phyloP scores from a whole-genome alignment of 2,113 vertebrate species.

The Anguilla japonica region DNA sequence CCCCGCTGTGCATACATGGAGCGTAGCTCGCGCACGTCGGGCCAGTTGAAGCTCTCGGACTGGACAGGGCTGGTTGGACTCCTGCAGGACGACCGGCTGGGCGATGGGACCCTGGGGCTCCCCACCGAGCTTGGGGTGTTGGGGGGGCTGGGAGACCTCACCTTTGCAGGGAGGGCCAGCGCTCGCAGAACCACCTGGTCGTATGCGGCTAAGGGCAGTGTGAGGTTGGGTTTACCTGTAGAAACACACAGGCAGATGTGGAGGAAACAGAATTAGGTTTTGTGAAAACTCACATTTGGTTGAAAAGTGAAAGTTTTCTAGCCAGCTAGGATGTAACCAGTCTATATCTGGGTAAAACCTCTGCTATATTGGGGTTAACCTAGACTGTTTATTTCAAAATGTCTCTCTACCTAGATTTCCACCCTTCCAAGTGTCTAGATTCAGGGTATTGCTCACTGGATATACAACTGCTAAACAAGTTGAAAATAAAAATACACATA shows the following conservation, averaged over 20 bases:
- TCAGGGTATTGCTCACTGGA: no score
- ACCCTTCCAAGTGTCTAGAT: no score
- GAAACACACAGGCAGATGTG: constrained; percentile 7
- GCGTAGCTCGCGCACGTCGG: constrained; percentile 79
- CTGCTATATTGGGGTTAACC: no score
- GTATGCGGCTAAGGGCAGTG: constrained; percentile 43
- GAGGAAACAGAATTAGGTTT: background rate
- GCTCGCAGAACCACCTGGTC: constrained; percentile 44
- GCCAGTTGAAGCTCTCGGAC: constrained; percentile 79
- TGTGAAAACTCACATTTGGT: background rate
- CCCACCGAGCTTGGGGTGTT: constrained; percentile 1
- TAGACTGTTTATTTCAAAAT: no score
- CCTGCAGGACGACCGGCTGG: constrained; percentile 31
- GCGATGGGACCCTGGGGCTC: constrained; percentile 11
- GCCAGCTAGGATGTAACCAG: no score
- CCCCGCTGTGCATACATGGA: constrained; percentile 66
- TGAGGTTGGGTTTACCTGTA: constrained; percentile 63
- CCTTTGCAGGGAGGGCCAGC: constrained; percentile 26
- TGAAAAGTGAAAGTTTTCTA: no score
- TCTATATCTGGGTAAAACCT: no score
- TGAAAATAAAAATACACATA: no score
- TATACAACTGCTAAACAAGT: no score
- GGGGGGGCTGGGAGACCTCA: constrained; percentile 35
- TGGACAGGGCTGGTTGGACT: constrained; percentile 65
- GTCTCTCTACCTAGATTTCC: no score